Conservation (phyloP, 2,888 invertebrate genomes). For the Anodontia alba region DNA sequence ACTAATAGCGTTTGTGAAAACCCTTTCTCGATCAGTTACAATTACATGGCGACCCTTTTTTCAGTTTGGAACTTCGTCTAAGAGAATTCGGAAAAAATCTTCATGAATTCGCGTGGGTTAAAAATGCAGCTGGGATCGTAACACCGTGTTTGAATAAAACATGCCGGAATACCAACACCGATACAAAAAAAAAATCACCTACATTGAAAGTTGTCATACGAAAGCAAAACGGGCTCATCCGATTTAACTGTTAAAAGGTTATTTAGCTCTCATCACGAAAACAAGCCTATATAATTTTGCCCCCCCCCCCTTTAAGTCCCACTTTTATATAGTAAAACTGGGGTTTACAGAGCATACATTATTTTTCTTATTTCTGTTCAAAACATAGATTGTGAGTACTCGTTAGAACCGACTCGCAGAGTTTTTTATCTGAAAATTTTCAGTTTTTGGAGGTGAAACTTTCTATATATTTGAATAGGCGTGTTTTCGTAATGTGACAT, state of each 20-base stretch:
- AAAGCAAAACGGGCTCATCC: not conserved
- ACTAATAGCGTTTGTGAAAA: not conserved
- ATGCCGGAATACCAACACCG: not conserved
- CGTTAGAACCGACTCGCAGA: too few relatives aligned
- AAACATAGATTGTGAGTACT: too few relatives aligned
- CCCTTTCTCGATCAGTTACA: not conserved
- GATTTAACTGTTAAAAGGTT: not conserved
- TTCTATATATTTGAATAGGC: too few relatives aligned
- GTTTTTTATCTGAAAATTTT: too few relatives aligned
- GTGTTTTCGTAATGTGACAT: too few relatives aligned
- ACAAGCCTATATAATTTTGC: too few relatives aligned
- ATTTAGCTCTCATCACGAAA: too few relatives aligned
- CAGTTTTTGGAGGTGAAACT: too few relatives aligned
- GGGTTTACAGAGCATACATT: too few relatives aligned
- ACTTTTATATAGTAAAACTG: too few relatives aligned
- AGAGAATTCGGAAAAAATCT: not conserved
- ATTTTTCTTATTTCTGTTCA: too few relatives aligned
- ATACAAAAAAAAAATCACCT: not conserved
- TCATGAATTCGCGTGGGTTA: not conserved
- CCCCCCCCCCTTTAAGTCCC: too few relatives aligned
- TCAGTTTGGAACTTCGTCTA: not conserved
- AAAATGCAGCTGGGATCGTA: not conserved
- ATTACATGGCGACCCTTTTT: not conserved
- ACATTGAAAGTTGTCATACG: constrained; percentile 4
- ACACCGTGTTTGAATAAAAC: not conserved